A percentile compares a stretch with the other conserved stretches of the same genome.
Conservation (phyloP, 2,888 invertebrate genomes). For the Germaria angustata region DNA sequence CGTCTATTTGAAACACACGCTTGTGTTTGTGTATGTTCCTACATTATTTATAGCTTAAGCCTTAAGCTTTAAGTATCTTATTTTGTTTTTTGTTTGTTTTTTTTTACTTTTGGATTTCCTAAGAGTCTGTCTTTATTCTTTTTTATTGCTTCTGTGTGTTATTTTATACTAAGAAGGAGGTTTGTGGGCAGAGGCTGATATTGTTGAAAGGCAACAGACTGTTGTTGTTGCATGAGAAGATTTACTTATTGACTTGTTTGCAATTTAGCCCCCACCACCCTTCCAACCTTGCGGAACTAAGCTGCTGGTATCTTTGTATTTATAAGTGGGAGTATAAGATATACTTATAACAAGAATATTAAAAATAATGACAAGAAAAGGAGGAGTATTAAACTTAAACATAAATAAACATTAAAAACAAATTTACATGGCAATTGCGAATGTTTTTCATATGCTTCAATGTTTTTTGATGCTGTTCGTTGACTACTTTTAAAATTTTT, state of each 20-base stretch:
- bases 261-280: constrained; percentile 4
- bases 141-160: neutral
- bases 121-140: neutral
- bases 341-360: neutral
- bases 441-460: neutral
- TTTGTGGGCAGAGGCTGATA: constrained; percentile 18
- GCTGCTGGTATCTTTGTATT: neutral
- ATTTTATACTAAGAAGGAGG: neutral
- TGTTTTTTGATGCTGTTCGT: neutral
- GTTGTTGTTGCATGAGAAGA: neutral
- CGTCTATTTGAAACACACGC: too few relatives aligned
- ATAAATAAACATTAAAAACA: constrained; percentile 55
- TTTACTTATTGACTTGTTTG: constrained; percentile 51
- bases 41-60: constrained; percentile 34
- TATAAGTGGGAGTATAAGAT: constrained; percentile 35
- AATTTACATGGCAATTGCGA: constrained; percentile 31
- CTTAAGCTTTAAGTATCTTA: constrained; percentile 44
- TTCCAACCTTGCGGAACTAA: constrained; percentile 10
- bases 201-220: constrained; percentile 17
- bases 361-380: neutral
- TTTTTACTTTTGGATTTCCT: neutral
- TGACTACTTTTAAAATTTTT: neutral
- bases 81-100: neutral
- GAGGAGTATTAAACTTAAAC: constrained; percentile 47
- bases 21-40: neutral